Evolutionary conservation across 2,113 vertebrate species (phyloP).

Genomic region (Stegostoma tigrinum): DNA sequence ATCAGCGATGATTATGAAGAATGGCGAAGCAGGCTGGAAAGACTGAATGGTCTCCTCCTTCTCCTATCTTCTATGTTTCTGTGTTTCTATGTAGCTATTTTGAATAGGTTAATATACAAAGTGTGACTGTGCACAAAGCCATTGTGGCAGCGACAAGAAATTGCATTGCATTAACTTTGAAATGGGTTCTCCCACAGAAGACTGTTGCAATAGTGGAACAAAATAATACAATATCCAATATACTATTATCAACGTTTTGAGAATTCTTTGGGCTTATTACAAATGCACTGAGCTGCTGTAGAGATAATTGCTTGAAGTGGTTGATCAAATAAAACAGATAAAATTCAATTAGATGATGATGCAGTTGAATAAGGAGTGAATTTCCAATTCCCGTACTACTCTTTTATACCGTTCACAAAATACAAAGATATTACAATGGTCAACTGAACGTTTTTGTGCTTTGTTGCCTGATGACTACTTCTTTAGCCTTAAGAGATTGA

Average conservation of each 20-base stretch:
- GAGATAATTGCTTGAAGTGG: neutral
- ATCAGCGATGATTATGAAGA: too few relatives aligned
- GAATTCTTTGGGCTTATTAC: neutral
- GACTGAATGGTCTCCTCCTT: too few relatives aligned
- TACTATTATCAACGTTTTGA: neutral
- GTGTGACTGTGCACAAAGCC: neutral
- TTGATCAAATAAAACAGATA: neutral
- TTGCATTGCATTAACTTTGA: neutral
- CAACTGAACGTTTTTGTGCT: neutral
- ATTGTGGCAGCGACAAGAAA: neutral
- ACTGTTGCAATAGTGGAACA: neutral
- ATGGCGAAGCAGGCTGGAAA: too few relatives aligned
- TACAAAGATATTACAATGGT: neutral
- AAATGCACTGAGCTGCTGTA: neutral
- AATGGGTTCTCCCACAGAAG: neutral
- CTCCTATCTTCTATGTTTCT: too few relatives aligned
- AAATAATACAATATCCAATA: neutral
- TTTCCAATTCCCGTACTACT: neutral
- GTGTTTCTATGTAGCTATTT: too few relatives aligned
- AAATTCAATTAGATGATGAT: neutral
- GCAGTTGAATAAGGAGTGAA: neutral
- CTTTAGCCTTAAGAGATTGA: neutral
- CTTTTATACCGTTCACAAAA: neutral
- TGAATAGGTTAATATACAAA: neutral
- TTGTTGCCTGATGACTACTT: neutral